Conservation (phyloP, 2,797 vertebrate genomes). For the Naso thynnoides region DNA sequence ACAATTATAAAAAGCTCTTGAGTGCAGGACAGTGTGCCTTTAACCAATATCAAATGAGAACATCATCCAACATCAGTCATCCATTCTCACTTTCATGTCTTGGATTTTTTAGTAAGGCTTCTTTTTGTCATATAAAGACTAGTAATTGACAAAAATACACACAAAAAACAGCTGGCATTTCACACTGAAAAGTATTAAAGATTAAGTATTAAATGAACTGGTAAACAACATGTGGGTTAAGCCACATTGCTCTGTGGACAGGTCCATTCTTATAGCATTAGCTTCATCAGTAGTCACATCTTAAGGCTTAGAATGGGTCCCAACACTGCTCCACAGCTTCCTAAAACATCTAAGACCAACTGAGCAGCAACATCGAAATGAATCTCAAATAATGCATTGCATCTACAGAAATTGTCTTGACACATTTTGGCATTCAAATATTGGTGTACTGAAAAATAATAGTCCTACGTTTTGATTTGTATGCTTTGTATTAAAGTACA, state of each 20-base stretch:
- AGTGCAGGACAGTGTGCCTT: constrained; percentile 65
- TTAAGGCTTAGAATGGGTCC: constrained; percentile 83
- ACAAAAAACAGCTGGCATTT: constrained; percentile 41
- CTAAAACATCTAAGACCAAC: constrained; percentile 63
- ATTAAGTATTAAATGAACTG: constrained; percentile 50
- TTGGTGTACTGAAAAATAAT: constrained; percentile 69
- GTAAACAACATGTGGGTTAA: constrained; percentile 65
- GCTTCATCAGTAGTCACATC: constrained; percentile 67
- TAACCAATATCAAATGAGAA: constrained; percentile 86
- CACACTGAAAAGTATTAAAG: constrained; percentile 51
- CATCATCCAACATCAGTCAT: constrained; percentile 81
- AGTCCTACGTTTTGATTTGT: constrained; percentile 61
- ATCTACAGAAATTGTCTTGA: constrained; percentile 69
- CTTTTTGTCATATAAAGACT: constrained; percentile 60
- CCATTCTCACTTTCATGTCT: constrained; percentile 85
- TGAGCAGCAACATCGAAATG: constrained; percentile 70
- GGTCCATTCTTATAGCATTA: constrained; percentile 69
- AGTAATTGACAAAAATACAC: constrained; percentile 53
- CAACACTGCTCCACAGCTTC: constrained; percentile 59
- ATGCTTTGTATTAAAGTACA: constrained; percentile 73
- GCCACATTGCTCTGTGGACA: constrained; percentile 64
- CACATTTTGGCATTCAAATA: constrained; percentile 79
- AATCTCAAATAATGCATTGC: constrained; percentile 66
- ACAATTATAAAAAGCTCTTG: constrained; percentile 50
- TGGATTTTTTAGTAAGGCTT: constrained; percentile 75